A percentile compares a stretch with the other conserved stretches of the same genome.
phyloP scores from a whole-genome alignment of 2,797 vertebrate genomes.

The Mormyrus proboscirostris region DNA sequence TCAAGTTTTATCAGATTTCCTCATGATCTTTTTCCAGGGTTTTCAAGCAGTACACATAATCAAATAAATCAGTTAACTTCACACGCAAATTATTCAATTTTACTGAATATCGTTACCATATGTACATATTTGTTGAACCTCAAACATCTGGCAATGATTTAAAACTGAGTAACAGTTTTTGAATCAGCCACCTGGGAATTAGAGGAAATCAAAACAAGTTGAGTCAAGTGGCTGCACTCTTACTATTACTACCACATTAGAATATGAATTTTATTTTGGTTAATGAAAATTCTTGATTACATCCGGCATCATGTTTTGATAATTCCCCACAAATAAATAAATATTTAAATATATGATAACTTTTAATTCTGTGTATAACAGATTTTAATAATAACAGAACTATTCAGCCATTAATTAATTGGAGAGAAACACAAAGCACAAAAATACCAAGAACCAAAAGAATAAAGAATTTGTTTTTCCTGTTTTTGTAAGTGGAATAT shows the following conservation, averaged over 20 bases:
- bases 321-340: background rate
- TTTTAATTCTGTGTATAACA: background rate
- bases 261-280: slow-evolving; percentile 3
- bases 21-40: background rate
- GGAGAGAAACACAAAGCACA: background rate
- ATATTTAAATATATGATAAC: background rate
- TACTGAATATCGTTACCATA: background rate
- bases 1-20: background rate
- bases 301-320: background rate
- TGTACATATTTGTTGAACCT: background rate
- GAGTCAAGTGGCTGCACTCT: background rate
- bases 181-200: slow-evolving; percentile 15
- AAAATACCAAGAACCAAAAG: background rate
- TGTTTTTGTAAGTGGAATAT: background rate
- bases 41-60: background rate
- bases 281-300: slow-evolving; percentile 3
- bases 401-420: background rate
- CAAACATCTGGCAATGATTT: background rate
- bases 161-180: background rate
- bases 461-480: background rate
- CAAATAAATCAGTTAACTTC: background rate
- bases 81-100: background rate
- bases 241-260: background rate
- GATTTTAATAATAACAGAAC: background rate
- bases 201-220: slow-evolving; percentile 12